These are phyloP conservation scores for Apostichopus leukothele DNA, from an alignment of 53 echinoderm and acorn worm species.

Conservation along the genomic window DNA sequence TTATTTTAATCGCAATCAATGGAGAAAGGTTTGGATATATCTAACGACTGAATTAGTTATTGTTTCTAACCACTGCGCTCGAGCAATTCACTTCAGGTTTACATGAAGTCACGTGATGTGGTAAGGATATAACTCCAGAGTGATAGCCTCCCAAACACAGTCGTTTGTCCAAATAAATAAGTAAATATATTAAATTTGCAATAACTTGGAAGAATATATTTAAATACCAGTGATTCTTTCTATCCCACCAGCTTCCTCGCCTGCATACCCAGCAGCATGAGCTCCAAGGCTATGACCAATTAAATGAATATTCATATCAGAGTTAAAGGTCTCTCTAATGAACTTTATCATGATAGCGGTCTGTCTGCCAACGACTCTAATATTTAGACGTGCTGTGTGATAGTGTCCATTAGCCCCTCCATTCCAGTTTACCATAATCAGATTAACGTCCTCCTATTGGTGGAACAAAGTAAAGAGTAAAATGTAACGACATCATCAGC, in stretches of 20 bases:
- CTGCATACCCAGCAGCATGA: conserved; percentile 40
- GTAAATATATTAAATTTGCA: too few relatives aligned
- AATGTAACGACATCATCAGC: not conserved
- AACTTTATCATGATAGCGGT: conserved; percentile 51
- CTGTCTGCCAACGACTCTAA: conserved; percentile 70
- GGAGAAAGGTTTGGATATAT: too few relatives aligned
- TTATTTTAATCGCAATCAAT: too few relatives aligned
- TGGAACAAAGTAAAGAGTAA: too few relatives aligned
- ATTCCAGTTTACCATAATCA: conserved; percentile 75
- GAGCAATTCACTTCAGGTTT: too few relatives aligned
- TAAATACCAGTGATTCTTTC: conserved; percentile 19
- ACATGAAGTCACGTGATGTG: too few relatives aligned
- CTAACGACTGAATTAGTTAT: too few relatives aligned
- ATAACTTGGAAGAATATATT: not conserved
- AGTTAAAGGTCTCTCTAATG: conserved; percentile 18
- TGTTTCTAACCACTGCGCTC: too few relatives aligned
- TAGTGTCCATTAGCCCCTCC: conserved; percentile 57
- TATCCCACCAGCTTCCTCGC: not conserved
- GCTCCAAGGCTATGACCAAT: conserved; percentile 46
- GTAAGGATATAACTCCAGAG: too few relatives aligned
- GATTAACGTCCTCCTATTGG: conserved; percentile 66
- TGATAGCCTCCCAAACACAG: too few relatives aligned
- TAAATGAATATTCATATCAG: conserved; percentile 13
- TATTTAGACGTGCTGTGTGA: conserved; percentile 53
- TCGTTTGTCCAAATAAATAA: too few relatives aligned